These are phyloP conservation scores for Epinotia bilunana DNA, from an alignment of 2,888 invertebrate species.

Conservation along the genomic window DNA sequence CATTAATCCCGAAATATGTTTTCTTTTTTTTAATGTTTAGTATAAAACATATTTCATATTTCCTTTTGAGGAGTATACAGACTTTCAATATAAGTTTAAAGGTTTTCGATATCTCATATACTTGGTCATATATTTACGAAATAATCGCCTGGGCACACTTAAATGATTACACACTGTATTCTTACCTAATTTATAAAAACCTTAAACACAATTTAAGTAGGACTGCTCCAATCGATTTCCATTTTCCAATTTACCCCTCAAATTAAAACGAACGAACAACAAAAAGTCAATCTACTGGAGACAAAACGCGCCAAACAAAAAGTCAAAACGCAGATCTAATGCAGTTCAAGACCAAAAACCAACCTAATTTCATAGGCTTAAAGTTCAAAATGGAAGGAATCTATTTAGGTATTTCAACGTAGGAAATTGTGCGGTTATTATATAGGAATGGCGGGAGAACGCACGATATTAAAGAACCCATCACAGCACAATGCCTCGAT, in stretches of 20 bases:
- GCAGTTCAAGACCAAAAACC: neutral
- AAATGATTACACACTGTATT: too few relatives aligned
- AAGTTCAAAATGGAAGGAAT: slow-evolving; percentile 1
- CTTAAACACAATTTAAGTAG: neutral
- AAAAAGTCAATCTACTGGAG: slow-evolving; percentile 42
- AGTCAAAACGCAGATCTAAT: slow-evolving; percentile 23
- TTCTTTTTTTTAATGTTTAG: too few relatives aligned
- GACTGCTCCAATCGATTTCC: slow-evolving; percentile 32
- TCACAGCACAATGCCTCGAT: slow-evolving; percentile 72
- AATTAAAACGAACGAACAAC: slow-evolving; percentile 42
- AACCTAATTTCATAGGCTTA: neutral
- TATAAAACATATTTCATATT: too few relatives aligned
- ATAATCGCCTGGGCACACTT: too few relatives aligned
- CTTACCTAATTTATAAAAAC: neutral
- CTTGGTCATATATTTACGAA: too few relatives aligned
- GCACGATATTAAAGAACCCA: slow-evolving; percentile 70
- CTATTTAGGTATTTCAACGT: slow-evolving; percentile 35
- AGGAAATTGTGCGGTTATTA: slow-evolving; percentile 34
- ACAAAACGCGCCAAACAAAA: slow-evolving; percentile 42
- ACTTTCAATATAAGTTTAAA: too few relatives aligned
- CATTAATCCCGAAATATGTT: too few relatives aligned
- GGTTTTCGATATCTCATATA: too few relatives aligned
- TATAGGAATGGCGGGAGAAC: slow-evolving; percentile 54
- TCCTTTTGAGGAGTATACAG: too few relatives aligned
- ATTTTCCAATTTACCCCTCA: slow-evolving; percentile 42